These are phyloP conservation scores for Luscinia luscinia DNA, from an alignment of 2,797 vertebrate species.

Conservation along the genomic window DNA sequence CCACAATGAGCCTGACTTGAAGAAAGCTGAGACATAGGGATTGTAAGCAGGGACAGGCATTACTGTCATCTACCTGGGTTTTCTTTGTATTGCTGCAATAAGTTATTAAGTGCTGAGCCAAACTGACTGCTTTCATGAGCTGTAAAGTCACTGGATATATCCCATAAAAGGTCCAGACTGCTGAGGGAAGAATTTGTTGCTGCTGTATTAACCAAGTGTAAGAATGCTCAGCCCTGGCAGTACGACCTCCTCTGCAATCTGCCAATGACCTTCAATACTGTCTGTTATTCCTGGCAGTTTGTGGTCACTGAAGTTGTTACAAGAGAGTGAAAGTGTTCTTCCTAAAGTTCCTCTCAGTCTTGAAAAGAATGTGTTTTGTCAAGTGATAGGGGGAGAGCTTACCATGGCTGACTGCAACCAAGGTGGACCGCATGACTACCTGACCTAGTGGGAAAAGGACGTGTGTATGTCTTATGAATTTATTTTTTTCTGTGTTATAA, in stretches of 20 bases:
- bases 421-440: background rate
- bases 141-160: background rate
- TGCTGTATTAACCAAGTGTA: background rate
- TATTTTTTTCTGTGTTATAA: background rate
- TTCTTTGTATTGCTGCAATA: background rate
- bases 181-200: background rate
- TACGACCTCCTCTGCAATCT: background rate
- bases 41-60: background rate
- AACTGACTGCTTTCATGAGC: background rate
- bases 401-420: background rate
- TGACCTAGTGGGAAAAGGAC: background rate
- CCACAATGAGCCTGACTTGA: background rate
- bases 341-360: background rate
- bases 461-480: background rate
- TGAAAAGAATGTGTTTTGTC: background rate
- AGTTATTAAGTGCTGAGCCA: background rate
- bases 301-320: background rate
- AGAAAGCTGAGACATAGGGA: background rate
- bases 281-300: background rate
- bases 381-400: background rate
- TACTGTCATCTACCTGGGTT: background rate
- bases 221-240: background rate
- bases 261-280: rapidly evolving
- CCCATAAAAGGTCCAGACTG: background rate
- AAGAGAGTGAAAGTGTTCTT: background rate